phyloP scores from a whole-genome alignment of 2,113 vertebrate species.

The Eidolon helvum region DNA sequence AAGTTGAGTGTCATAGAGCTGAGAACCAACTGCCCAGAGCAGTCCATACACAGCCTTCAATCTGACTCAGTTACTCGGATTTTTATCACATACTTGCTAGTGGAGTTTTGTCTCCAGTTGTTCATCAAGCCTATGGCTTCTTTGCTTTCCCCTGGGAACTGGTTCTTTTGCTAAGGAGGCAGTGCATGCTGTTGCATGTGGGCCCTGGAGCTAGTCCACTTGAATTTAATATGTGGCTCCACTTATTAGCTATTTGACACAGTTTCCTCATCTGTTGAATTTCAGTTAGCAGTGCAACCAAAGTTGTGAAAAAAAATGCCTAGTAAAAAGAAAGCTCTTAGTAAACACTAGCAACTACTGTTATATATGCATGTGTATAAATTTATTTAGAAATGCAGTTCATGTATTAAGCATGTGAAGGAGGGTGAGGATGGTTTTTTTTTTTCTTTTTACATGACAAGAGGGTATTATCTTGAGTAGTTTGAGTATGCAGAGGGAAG shows the following conservation, averaged over 20 bases:
- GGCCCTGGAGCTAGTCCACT: not conserved
- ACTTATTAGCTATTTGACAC: not conserved
- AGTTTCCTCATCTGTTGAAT: slow-evolving; percentile 33
- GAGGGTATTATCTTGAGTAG: not conserved
- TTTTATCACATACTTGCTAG: not conserved
- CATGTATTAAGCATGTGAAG: not conserved
- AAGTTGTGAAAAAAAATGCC: not conserved
- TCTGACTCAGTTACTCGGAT: not conserved
- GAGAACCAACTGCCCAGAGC: not conserved
- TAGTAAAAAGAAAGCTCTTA: not conserved
- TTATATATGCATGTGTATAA: not conserved
- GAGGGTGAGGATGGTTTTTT: not conserved
- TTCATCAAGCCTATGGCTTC: not conserved
- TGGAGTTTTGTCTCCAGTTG: not conserved
- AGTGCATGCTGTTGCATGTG: not conserved
- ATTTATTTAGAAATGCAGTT: not conserved
- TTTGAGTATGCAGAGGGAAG: not conserved
- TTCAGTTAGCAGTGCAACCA: not conserved
- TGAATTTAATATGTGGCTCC: not conserved
- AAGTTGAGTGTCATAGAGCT: slow-evolving; percentile 1
- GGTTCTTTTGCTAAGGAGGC: not conserved
- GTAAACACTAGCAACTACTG: not conserved
- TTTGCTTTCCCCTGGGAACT: not conserved
- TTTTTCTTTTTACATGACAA: not conserved
- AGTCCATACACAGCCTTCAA: not conserved